These are phyloP conservation scores for Gymnarchus niloticus DNA, from an alignment of 2,113 vertebrate species.

Conservation along the genomic window DNA sequence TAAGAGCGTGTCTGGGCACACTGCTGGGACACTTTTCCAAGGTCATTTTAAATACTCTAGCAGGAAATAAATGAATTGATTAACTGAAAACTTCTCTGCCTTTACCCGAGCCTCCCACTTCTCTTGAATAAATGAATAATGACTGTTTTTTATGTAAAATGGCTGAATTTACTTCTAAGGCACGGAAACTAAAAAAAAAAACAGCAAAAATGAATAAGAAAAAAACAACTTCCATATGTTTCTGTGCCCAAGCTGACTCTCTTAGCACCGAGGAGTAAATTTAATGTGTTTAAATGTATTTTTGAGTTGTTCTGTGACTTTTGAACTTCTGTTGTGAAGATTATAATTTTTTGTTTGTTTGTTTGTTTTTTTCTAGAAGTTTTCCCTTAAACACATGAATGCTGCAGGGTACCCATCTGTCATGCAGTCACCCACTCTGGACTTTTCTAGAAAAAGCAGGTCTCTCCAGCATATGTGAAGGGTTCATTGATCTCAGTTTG, in stretches of 20 bases:
- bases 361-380: neutral
- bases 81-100: neutral
- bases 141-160: neutral
- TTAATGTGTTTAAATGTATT: neutral
- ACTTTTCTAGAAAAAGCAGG: neutral
- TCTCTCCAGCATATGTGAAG: neutral
- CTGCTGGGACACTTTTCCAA: slow-evolving; percentile 19
- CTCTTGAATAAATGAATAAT: slow-evolving; percentile 3
- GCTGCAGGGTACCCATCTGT: neutral
- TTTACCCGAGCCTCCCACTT: neutral
- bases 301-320: neutral
- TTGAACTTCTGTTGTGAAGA: neutral
- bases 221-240: slow-evolving; percentile 30
- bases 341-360: neutral
- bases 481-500: neutral
- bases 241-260: slow-evolving; percentile 17
- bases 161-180: neutral
- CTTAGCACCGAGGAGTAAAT: neutral
- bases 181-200: neutral
- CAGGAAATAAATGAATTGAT: slow-evolving; percentile 29
- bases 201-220: neutral
- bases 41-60: slow-evolving; percentile 32
- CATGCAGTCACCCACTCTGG: neutral
- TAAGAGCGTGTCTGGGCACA: neutral
- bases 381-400: neutral